phyloP scores from a whole-genome alignment of 1,140 invertebrate species.

The Sipha flava region DNA sequence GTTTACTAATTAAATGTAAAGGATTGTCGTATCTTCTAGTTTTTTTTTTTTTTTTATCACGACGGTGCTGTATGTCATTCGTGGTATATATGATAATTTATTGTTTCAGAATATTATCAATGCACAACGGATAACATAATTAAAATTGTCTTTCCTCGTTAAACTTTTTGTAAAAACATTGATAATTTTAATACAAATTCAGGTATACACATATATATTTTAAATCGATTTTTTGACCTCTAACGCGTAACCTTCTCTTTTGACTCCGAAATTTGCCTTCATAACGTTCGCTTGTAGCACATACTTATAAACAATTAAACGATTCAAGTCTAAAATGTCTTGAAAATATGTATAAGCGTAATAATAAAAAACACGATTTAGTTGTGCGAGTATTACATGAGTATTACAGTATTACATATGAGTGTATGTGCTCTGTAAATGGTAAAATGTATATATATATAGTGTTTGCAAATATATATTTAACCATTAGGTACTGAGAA shows the following conservation, averaged over 20 bases:
- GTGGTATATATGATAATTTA: too few species aligned
- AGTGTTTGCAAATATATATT: too few species aligned
- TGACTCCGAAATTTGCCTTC: background rate
- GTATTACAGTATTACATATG: too few species aligned
- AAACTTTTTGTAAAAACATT: background rate
- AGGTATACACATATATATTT: background rate
- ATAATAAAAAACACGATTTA: background rate
- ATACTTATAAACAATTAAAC: background rate
- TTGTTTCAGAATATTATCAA: too few species aligned
- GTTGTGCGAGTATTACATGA: too few species aligned
- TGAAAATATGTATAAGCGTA: background rate
- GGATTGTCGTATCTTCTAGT: too few species aligned
- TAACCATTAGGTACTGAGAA: background rate
- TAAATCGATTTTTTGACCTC: background rate
- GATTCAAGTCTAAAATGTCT: background rate
- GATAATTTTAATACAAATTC: background rate
- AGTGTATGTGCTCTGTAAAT: too few species aligned
- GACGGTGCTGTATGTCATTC: too few species aligned
- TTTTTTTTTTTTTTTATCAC: too few species aligned
- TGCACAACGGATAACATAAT: too few species aligned
- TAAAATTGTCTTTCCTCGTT: background rate
- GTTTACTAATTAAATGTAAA: too few species aligned
- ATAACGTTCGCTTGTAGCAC: background rate
- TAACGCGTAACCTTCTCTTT: background rate
- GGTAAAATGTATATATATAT: too few species aligned